Evolutionary conservation across 1,140 invertebrate genomes (phyloP), one percentile per base, ranked within the genome.

Genomic region (Schlechtendalia chinensis): DNA sequence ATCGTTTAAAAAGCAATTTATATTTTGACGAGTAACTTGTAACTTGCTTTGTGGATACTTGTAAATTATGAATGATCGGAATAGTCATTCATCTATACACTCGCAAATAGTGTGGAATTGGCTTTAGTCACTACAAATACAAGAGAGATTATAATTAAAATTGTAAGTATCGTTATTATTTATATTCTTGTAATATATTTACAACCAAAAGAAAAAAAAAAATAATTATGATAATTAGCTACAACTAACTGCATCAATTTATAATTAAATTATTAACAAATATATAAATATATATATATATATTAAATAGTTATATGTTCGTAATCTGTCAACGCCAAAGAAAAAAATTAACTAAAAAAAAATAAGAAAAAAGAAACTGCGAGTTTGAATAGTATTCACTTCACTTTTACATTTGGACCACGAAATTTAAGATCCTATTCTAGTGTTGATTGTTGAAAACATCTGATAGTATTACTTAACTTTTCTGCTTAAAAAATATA

Each of bases 181-280:
- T 29, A 47, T 47, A 69, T 72, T 54, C 3, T 54, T 72, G 5
- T 29, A 45, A 69, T 54, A 72, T 72, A 72, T 54, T 29, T 54
- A 72, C 69, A 72, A 54, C 12, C 29, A 22, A 71, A 53, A 61
- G 14, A 53, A 17, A 6, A 53, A 2, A 71, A n/a, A n/a, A n/a
- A n/a, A n/a, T n/a, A n/a, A n/a, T n/a, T n/a, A n/a, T n/a, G n/a
- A n/a, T n/a, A n/a, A 29, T 71, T 54, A 72, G 27, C n/a, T 53
- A 16, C 1, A 71, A 71, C 22, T 24, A 71, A 71, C 47, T 53
- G 45, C 16, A 53, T 54, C 53, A 1, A 53, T 63, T 63, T n/a
- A 45, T 69, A 22, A 22, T 69, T 45, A 45, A 69, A 50, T 19
- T 77, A 77, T 45, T 58, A 39, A 75, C 29, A 75, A 59, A 75